phyloP scores from a whole-genome alignment of 2,888 invertebrate species.

The Epistrophella euchroma region DNA sequence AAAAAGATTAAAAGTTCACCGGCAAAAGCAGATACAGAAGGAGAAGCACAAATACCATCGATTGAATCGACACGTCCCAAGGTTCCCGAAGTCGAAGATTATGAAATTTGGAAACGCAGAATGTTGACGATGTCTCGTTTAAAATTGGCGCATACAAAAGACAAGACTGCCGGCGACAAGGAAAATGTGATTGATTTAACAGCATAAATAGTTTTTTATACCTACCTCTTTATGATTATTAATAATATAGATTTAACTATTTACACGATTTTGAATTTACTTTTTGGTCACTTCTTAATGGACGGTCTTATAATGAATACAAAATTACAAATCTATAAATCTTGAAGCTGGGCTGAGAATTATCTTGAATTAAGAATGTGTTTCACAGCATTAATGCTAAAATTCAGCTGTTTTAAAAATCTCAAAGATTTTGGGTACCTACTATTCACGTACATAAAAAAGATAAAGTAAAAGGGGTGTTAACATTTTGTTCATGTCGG shows the following conservation, averaged over 20 bases:
- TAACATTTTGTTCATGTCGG: too few species aligned
- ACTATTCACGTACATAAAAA: too few species aligned
- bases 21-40: constrained; percentile 15
- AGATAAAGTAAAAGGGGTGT: too few species aligned
- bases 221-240: not conserved
- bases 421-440: too few species aligned
- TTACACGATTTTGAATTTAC: not conserved
- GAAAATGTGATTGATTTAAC: constrained; percentile 26
- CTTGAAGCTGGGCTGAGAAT: too few species aligned
- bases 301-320: too few species aligned
- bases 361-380: too few species aligned
- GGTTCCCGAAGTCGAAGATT: constrained; percentile 84
- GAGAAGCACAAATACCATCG: not conserved
- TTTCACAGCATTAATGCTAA: too few species aligned
- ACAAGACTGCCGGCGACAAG: constrained; percentile 16
- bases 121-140: constrained; percentile 84
- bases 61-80: constrained; percentile 30
- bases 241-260: not conserved
- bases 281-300: too few species aligned
- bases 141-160: constrained; percentile 81
- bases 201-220: not conserved
- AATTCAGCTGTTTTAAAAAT: too few species aligned
- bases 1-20: constrained; percentile 68
- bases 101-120: constrained; percentile 87
- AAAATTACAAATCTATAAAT: too few species aligned